Conservation (phyloP, 2,113 vertebrate genomes). For the Gobius niger region DNA sequence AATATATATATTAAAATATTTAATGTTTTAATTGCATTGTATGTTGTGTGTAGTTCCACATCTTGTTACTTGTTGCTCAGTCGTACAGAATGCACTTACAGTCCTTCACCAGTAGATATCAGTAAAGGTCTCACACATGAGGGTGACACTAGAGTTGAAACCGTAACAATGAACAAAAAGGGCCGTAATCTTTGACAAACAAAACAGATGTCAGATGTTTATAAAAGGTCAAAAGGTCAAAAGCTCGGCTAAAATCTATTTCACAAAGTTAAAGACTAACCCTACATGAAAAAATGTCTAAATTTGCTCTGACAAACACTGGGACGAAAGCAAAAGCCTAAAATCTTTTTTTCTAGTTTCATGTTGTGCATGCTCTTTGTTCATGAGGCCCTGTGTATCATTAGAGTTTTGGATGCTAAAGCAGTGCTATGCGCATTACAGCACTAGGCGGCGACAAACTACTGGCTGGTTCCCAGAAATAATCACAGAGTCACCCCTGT, state of each 20-base stretch:
- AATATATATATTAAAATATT: too few species aligned
- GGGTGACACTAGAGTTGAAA: neutral
- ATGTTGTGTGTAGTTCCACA: too few species aligned
- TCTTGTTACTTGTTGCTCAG: neutral
- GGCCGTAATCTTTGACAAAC: neutral
- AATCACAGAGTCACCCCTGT: conserved; percentile 61
- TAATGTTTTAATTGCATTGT: too few species aligned
- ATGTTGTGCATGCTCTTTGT: conserved; percentile 23
- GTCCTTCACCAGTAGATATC: conserved; percentile 49
- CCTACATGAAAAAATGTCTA: conserved; percentile 3
- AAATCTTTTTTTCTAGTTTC: conserved; percentile 23
- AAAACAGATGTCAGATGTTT: neutral
- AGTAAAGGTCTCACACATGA: conserved; percentile 36
- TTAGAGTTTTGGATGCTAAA: conserved; percentile 24
- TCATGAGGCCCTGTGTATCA: conserved; percentile 63
- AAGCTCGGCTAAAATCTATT: neutral
- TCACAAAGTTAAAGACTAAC: too few species aligned
- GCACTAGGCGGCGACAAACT: conserved; percentile 40
- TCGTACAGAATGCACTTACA: conserved; percentile 22
- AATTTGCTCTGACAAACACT: conserved; percentile 19
- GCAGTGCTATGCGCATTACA: conserved; percentile 49
- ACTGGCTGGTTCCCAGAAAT: conserved; percentile 60
- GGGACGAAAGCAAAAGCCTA: conserved; percentile 10
- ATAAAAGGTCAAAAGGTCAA: neutral
- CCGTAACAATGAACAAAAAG: neutral